phyloP scores from a whole-genome alignment of 2,113 vertebrate genomes.

The Phalacrocorax aristotelis region DNA sequence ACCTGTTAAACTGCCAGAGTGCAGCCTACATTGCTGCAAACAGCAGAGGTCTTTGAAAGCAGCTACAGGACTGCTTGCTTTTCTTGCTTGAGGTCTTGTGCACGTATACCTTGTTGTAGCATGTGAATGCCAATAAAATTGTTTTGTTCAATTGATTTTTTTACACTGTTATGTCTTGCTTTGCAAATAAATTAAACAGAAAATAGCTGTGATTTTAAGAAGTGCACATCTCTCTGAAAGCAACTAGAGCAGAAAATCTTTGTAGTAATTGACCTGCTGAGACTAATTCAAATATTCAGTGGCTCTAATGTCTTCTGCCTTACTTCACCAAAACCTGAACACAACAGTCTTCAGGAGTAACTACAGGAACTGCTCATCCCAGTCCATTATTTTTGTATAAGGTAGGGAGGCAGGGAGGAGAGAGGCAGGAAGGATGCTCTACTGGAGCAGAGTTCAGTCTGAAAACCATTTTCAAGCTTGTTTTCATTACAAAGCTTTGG shows the following conservation, averaged over 20 bases:
- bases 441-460: neutral
- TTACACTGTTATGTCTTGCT: neutral
- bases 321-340: neutral
- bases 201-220: conserved; percentile 27
- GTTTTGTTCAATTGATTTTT: conserved; percentile 23
- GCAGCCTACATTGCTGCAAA: neutral
- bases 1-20: neutral
- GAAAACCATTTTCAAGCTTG: neutral
- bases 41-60: neutral
- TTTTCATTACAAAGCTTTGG: neutral
- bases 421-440: neutral
- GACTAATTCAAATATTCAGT: conserved; percentile 24
- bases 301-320: neutral
- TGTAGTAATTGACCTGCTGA: conserved; percentile 30
- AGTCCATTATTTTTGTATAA: neutral
- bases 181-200: conserved; percentile 37
- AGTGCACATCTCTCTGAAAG: neutral
- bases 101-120: neutral
- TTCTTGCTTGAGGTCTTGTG: neutral
- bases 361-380: neutral
- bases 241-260: conserved; percentile 44
- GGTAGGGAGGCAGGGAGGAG: neutral
- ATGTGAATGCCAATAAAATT: neutral
- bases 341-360: neutral
- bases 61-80: neutral